Conservation (phyloP, 2,113 vertebrate genomes). For the Colius striatus region DNA sequence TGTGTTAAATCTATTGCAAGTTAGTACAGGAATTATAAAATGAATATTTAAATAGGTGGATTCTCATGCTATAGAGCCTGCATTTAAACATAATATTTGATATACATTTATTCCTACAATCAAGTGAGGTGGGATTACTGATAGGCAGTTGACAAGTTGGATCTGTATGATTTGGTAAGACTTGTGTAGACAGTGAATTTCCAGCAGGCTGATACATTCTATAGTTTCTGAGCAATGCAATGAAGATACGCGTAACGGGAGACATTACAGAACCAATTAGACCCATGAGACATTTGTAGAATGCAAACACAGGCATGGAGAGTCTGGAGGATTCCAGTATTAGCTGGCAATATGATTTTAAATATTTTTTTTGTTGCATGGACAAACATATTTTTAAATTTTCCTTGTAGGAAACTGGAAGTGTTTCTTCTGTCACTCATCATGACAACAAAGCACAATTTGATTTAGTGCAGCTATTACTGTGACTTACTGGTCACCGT, state of each 20-base stretch:
- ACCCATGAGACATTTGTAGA: neutral
- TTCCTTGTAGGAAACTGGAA: conserved; percentile 3
- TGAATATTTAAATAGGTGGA: conserved; percentile 54
- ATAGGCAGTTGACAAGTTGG: neutral
- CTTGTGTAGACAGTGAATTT: conserved; percentile 20
- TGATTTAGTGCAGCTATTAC: neutral
- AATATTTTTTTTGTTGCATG: neutral
- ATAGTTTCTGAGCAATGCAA: neutral
- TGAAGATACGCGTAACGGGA: neutral
- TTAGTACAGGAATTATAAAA: conserved; percentile 44
- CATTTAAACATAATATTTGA: neutral
- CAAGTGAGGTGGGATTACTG: neutral
- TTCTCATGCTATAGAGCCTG: neutral
- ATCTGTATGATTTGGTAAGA: neutral
- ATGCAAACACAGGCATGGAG: neutral
- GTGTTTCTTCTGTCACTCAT: conserved; percentile 23
- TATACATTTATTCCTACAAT: neutral
- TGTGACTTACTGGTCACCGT: neutral
- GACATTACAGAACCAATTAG: conserved; percentile 10
- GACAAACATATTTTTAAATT: neutral
- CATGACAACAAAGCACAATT: neutral
- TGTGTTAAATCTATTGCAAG: conserved; percentile 22
- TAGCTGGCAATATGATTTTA: neutral
- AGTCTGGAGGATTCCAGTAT: neutral
- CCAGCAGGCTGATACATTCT: neutral